Conservation (phyloP, 2,797 vertebrate species). For the Adelosebastes latens region DNA sequence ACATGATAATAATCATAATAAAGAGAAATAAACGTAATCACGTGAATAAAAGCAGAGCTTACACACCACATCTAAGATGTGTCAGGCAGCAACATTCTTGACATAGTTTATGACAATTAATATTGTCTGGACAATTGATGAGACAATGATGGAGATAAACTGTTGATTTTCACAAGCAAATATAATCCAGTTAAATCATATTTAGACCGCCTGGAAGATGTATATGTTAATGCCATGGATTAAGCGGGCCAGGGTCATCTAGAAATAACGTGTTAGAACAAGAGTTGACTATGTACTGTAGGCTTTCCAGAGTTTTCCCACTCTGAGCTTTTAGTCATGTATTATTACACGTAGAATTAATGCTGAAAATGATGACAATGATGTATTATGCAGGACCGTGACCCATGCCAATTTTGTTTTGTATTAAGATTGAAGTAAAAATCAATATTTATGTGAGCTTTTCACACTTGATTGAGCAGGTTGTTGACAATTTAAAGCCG, state of each 20-base stretch:
- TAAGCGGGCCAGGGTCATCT: background rate
- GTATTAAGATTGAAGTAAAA: background rate
- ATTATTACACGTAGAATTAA: background rate
- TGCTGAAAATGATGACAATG: background rate
- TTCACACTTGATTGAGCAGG: background rate
- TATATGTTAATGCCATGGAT: background rate
- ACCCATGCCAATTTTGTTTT: background rate
- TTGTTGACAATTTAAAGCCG: conserved; percentile 9
- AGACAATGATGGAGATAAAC: background rate
- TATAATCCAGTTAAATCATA: background rate
- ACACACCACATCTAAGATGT: background rate
- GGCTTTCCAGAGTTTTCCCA: background rate
- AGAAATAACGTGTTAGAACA: background rate
- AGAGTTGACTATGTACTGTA: background rate
- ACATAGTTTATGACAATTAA: background rate
- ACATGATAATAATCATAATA: background rate
- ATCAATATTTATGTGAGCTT: background rate
- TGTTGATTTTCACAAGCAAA: background rate
- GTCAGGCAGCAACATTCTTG: background rate
- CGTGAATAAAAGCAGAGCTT: background rate
- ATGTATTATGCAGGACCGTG: background rate
- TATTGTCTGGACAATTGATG: background rate
- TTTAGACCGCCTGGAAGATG: background rate
- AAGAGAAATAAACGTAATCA: background rate
- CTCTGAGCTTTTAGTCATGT: background rate